These are phyloP conservation scores for Sturnus vulgaris DNA, from an alignment of 2,113 vertebrate species.

Conservation along the genomic window DNA sequence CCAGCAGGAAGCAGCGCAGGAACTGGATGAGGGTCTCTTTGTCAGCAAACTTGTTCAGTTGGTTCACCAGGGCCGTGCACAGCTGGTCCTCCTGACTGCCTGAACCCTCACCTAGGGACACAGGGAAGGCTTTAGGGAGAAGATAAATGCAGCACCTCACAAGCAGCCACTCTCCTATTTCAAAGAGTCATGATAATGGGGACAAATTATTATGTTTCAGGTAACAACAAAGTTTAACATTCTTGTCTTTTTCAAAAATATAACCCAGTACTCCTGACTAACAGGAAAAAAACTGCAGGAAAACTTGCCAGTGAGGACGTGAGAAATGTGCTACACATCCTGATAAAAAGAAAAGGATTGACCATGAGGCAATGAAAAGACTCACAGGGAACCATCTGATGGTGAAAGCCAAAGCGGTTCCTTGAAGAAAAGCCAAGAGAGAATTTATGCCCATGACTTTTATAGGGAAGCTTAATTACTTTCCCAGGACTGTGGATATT, in stretches of 20 bases:
- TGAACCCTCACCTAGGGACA: slow-evolving; percentile 80
- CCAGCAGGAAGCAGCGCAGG: slow-evolving; percentile 93
- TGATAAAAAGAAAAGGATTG: background rate
- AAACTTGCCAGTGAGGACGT: background rate
- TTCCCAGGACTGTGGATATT: slow-evolving; percentile 36
- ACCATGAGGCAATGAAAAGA: background rate
- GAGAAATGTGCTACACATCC: background rate
- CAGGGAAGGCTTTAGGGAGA: background rate
- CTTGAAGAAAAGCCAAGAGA: slow-evolving; percentile 45
- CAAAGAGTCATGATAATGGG: background rate
- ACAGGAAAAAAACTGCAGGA: background rate
- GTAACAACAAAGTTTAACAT: background rate
- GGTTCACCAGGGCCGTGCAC: slow-evolving; percentile 93
- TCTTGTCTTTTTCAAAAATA: background rate
- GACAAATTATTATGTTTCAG: background rate
- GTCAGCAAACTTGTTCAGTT: slow-evolving; percentile 97
- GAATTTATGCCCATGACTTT: slow-evolving; percentile 40
- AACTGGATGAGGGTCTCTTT: slow-evolving; percentile 98
- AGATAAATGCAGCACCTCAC: background rate
- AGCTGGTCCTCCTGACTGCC: slow-evolving; percentile 96
- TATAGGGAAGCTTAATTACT: slow-evolving; percentile 47
- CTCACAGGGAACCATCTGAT: background rate
- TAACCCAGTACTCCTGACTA: background rate
- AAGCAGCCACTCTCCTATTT: background rate
- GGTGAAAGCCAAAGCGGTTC: background rate